A percentile compares a stretch with the other conserved stretches of the same genome.
Evolutionary conservation across 1,140 invertebrate genomes (phyloP).

Genomic region (Cardiocondyla obscurior): DNA sequence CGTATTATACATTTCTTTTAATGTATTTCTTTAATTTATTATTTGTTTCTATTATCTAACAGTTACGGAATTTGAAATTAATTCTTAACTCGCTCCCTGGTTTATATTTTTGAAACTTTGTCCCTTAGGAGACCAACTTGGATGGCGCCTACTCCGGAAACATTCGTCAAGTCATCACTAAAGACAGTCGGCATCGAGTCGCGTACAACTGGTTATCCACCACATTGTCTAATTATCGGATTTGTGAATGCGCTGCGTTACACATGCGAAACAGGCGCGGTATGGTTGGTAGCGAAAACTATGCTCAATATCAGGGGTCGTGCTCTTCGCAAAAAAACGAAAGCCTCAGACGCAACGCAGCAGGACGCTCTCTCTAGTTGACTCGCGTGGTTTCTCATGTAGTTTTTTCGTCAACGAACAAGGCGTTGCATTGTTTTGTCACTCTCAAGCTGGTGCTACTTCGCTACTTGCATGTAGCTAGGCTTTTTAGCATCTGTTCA

Average conservation of each 20-base stretch:
- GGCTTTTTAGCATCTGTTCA: neutral
- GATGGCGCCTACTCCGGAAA: slow-evolving; percentile 91
- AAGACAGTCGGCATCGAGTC: slow-evolving; percentile 90
- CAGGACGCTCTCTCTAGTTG: neutral
- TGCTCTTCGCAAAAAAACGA: slow-evolving; percentile 75
- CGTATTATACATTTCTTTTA: too few species aligned
- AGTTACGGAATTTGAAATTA: neutral
- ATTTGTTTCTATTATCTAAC: neutral
- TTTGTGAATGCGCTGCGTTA: slow-evolving; percentile 83
- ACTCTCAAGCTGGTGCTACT: neutral
- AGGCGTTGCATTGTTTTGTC: neutral
- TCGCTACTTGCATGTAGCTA: neutral
- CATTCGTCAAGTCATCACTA: slow-evolving; percentile 91
- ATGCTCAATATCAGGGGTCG: slow-evolving; percentile 86
- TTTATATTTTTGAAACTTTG: neutral
- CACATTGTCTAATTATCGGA: slow-evolving; percentile 88
- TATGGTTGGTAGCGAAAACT: slow-evolving; percentile 86
- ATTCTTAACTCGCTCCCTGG: neutral
- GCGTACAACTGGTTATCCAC: slow-evolving; percentile 91
- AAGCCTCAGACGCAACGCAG: neutral
- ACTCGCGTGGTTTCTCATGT: neutral
- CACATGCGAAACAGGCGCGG: slow-evolving; percentile 83
- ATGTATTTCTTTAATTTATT: too few species aligned
- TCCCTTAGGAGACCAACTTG: slow-evolving; percentile 87
- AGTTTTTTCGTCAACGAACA: neutral